These are phyloP conservation scores for Callyntrura guangdongensis DNA, from an alignment of 2,888 invertebrate genomes.

Conservation along the genomic window DNA sequence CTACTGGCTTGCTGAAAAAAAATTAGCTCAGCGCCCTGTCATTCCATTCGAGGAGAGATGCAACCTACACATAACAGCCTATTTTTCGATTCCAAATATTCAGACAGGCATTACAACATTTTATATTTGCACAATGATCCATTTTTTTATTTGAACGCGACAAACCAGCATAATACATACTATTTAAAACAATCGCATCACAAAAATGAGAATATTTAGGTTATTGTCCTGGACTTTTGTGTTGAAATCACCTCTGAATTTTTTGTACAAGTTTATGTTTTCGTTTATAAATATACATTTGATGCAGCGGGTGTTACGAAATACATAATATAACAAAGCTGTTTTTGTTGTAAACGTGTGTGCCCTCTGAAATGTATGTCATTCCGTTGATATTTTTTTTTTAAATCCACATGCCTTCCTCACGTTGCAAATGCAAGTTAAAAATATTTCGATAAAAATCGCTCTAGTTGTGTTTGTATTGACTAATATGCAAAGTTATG, in stretches of 20 bases:
- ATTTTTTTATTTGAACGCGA: constrained; percentile 1
- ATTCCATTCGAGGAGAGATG: neutral
- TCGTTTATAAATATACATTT: neutral
- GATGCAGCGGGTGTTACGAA: neutral
- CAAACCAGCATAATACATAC: neutral
- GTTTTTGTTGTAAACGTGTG: too few species aligned
- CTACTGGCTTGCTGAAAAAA: neutral
- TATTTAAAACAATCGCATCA: constrained; percentile 27
- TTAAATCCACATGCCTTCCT: neutral
- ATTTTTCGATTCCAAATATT: constrained; percentile 33
- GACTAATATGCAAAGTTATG: constrained; percentile 26
- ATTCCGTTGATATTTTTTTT: neutral
- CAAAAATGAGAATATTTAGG: constrained; percentile 43
- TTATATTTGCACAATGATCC: constrained; percentile 40
- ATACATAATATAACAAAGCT: neutral
- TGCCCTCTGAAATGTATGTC: neutral
- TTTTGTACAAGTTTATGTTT: neutral
- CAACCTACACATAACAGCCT: constrained; percentile 16
- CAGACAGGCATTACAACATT: neutral
- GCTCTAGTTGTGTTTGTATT: neutral
- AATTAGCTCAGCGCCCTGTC: constrained; percentile 16
- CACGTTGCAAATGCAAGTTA: neutral
- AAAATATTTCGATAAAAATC: constrained; percentile 25
- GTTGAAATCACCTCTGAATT: neutral
- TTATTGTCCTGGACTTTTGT: constrained; percentile 62